phyloP scores from a whole-genome alignment of 2,113 vertebrate genomes.

The Uria lomvia region DNA sequence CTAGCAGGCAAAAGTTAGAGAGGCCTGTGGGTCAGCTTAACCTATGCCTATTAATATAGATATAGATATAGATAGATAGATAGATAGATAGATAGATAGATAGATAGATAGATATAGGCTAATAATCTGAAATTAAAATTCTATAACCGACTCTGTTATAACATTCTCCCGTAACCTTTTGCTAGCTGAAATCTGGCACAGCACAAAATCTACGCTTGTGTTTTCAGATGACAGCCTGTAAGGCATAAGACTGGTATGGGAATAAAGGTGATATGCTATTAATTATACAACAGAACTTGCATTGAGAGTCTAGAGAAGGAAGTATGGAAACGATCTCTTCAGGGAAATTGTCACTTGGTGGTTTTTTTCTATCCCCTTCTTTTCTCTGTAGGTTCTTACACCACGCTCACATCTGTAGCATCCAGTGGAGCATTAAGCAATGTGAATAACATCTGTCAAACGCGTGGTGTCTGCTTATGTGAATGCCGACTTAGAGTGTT shows the following conservation, averaged over 20 bases:
- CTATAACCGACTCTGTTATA: not conserved
- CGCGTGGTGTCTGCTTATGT: constrained; percentile 23
- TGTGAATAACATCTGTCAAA: constrained; percentile 60
- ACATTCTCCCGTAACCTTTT: not conserved
- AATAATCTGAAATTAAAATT: not conserved
- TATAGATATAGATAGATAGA: no score
- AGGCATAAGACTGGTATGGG: not conserved
- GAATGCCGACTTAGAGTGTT: constrained; percentile 38
- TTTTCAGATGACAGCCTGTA: constrained; percentile 39
- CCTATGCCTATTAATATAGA: not conserved
- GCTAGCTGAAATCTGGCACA: not conserved
- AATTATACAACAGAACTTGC: constrained; percentile 52
- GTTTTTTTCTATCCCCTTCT: not conserved
- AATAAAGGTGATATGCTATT: constrained; percentile 46
- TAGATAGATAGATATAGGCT: not conserved
- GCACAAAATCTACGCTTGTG: not conserved
- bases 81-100: no score
- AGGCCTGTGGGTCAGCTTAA: not conserved
- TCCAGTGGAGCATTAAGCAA: constrained; percentile 46
- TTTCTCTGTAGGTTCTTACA: constrained; percentile 10
- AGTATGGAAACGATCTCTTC: not conserved
- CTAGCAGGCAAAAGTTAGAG: not conserved
- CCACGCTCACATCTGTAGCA: not conserved
- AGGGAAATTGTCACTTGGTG: constrained; percentile 14
- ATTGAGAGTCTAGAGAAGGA: not conserved